These are phyloP conservation scores for Drosophila nr. medialis DNA, from an alignment of 2,888 invertebrate species.

Conservation along the genomic window DNA sequence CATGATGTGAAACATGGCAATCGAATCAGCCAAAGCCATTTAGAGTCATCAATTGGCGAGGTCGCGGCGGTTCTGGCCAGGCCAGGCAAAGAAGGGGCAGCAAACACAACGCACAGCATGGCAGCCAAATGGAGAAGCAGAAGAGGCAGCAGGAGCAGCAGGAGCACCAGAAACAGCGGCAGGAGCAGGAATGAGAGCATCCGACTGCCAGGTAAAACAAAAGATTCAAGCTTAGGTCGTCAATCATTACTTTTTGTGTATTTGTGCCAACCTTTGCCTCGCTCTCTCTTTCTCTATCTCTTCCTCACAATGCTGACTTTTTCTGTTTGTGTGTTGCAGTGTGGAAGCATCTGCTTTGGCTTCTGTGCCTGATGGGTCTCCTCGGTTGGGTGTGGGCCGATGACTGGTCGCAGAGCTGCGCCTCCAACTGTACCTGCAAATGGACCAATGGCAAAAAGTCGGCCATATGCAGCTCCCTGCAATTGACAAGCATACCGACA, in stretches of 20 bases:
- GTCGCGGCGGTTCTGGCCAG: slow-evolving; percentile 38
- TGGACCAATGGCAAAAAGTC: slow-evolving; percentile 97
- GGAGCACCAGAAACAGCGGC: slow-evolving; percentile 20
- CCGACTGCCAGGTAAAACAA: slow-evolving; percentile 61
- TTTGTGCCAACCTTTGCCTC: slow-evolving; percentile 16
- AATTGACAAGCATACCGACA: slow-evolving; percentile 91
- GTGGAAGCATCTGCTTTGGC: slow-evolving; percentile 55
- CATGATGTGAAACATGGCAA: slow-evolving; percentile 78
- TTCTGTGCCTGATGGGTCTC: slow-evolving; percentile 56
- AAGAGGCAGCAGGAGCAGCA: slow-evolving; percentile 14
- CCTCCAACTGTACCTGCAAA: slow-evolving; percentile 94
- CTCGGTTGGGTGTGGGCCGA: slow-evolving; percentile 85
- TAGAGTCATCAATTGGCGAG: slow-evolving; percentile 76
- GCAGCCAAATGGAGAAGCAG: slow-evolving; percentile 37
- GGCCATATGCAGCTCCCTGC: slow-evolving; percentile 92
- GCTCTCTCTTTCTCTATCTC: neutral
- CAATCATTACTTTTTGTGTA: slow-evolving; percentile 39
- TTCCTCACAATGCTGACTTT: neutral
- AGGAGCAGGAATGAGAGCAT: slow-evolving; percentile 30
- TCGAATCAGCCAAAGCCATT: slow-evolving; percentile 78
- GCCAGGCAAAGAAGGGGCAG: neutral
- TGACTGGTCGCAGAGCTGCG: slow-evolving; percentile 94
- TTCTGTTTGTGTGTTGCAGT: slow-evolving; percentile 30
- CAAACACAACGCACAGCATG: slow-evolving; percentile 61
- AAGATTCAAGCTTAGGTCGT: slow-evolving; percentile 33